Conservation (phyloP, 2,888 invertebrate species). For the Diplazon laetatorius region DNA sequence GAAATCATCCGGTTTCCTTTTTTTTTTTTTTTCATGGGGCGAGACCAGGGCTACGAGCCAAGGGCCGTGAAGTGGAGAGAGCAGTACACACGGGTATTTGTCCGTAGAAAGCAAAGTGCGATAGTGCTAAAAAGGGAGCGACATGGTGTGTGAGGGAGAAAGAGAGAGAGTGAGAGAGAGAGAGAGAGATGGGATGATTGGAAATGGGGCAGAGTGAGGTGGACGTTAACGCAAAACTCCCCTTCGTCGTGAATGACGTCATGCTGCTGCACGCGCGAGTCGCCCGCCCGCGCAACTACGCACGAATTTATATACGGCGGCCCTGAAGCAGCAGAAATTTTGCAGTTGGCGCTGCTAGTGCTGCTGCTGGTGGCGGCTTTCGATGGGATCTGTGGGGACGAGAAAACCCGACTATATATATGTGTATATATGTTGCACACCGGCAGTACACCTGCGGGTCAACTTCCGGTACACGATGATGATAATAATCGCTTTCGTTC, state of each 20-base stretch:
- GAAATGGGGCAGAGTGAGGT: conserved; percentile 14
- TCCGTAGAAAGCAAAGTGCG: conserved; percentile 9
- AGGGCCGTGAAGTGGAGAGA: not conserved
- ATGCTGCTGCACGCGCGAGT: conserved; percentile 50
- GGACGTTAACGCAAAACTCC: conserved; percentile 18
- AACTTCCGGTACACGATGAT: conserved; percentile 27
- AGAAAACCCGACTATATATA: conserved; percentile 35
- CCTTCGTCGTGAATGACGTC: conserved; percentile 60
- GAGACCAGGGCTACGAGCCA: conserved; percentile 32
- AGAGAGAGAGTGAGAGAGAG: conserved; percentile 9
- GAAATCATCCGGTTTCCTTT: conserved; percentile 75
- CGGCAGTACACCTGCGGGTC: conserved; percentile 42
- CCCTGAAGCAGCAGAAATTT: conserved; percentile 31
- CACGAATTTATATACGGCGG: conserved; percentile 43
- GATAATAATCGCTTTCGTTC: not conserved
- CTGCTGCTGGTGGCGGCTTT: not conserved
- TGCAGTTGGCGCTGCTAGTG: conserved; percentile 1
- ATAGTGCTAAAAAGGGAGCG: not conserved
- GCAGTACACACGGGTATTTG: not conserved
- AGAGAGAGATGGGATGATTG: conserved; percentile 5
- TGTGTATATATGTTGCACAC: conserved; percentile 20
- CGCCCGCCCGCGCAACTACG: conserved; percentile 27
- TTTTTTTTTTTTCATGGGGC: conserved; percentile 72
- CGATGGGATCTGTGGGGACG: conserved; percentile 34
- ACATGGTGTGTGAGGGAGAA: too few relatives aligned